A percentile compares a stretch with the other conserved stretches of the same genome.
Conservation (phyloP, 1,140 invertebrate genomes). For the Calliopsis andreniformis region DNA sequence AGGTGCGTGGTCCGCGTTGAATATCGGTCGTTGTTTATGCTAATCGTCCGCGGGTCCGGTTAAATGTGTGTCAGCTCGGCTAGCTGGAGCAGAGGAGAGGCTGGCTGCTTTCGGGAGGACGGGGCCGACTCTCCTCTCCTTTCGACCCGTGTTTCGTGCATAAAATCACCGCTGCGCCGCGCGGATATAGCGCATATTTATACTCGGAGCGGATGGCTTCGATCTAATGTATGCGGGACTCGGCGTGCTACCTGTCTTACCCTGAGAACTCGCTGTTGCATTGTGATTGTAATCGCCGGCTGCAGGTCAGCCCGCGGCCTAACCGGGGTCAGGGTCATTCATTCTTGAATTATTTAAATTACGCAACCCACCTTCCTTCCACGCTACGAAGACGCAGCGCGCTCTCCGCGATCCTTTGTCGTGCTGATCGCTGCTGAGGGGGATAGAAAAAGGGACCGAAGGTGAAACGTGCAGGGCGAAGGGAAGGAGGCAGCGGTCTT, state of each 20-base stretch:
- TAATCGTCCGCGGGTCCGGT: slow-evolving; percentile 51
- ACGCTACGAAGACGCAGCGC: slow-evolving; percentile 17
- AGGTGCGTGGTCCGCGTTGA: slow-evolving; percentile 29
- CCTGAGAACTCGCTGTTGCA: slow-evolving; percentile 67
- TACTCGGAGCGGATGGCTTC: slow-evolving; percentile 45
- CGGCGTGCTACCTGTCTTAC: slow-evolving; percentile 72
- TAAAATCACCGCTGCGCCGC: slow-evolving; percentile 22
- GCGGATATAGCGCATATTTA: slow-evolving; percentile 46
- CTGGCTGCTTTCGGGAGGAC: not conserved
- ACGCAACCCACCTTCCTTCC: slow-evolving; percentile 59
- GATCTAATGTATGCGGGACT: slow-evolving; percentile 64
- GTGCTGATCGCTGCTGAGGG: not conserved
- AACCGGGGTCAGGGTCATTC: slow-evolving; percentile 71
- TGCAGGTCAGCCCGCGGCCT: slow-evolving; percentile 65
- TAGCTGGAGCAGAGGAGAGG: not conserved
- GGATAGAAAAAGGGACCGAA: too few species aligned
- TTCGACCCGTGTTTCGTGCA: slow-evolving; percentile 1
- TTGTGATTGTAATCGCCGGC: slow-evolving; percentile 73
- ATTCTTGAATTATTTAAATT: slow-evolving; percentile 74
- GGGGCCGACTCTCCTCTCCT: not conserved
- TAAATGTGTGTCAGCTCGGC: slow-evolving; percentile 48
- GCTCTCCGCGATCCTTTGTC: slow-evolving; percentile 22
- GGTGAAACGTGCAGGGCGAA: not conserved
- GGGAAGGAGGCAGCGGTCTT: not conserved
- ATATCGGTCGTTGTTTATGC: slow-evolving; percentile 57